phyloP scores from a whole-genome alignment of 2,113 vertebrate species.

The Poeciliopsis occidentalis region DNA sequence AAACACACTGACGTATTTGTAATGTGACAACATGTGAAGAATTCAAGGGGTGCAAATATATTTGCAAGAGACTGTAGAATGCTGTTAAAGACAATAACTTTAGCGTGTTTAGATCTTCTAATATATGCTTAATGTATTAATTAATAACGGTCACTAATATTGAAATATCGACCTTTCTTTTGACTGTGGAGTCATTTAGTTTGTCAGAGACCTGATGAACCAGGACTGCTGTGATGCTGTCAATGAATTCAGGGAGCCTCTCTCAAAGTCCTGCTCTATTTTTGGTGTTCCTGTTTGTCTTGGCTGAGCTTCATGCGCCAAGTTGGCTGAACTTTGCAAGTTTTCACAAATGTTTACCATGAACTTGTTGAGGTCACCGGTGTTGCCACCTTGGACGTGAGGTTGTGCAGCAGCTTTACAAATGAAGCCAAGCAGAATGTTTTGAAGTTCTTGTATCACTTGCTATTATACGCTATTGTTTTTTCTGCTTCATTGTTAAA shows the following conservation, averaged over 20 bases:
- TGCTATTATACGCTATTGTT: neutral
- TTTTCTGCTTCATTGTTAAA: neutral
- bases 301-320: constrained; percentile 41
- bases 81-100: neutral
- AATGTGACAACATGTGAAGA: neutral
- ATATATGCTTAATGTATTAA: neutral
- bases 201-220: constrained; percentile 36
- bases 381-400: constrained; percentile 1
- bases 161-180: constrained; percentile 31
- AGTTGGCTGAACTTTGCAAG: constrained; percentile 58
- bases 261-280: constrained; percentile 66
- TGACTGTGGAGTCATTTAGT: constrained; percentile 41
- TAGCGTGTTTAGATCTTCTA: neutral
- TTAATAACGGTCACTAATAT: neutral
- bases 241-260: constrained; percentile 31
- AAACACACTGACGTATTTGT: neutral
- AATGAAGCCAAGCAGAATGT: constrained; percentile 16
- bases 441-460: neutral
- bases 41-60: neutral
- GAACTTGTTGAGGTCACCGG: constrained; percentile 35
- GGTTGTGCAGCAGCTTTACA: constrained; percentile 31
- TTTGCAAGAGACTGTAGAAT: neutral
- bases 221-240: constrained; percentile 17
- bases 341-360: constrained; percentile 38
- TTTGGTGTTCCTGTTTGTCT: constrained; percentile 61